Conservation (phyloP, 2,797 vertebrate genomes). For the Babyrousa celebensis region DNA sequence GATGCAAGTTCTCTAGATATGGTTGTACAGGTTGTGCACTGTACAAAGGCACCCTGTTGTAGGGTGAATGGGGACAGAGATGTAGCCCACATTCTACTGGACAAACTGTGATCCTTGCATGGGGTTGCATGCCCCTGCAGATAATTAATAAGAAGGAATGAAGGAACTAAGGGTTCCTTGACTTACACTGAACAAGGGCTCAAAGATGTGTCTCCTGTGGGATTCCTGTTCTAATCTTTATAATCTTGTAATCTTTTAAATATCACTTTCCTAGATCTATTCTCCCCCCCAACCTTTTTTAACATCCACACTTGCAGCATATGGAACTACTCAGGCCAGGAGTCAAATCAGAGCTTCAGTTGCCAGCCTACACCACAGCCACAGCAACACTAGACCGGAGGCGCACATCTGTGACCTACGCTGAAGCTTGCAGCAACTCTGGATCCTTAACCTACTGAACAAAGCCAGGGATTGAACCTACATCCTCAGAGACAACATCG, state of each 20-base stretch:
- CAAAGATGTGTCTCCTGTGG: background rate
- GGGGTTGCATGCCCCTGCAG: background rate
- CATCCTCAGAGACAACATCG: too few relatives aligned
- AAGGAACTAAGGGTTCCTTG: background rate
- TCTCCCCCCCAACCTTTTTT: too few relatives aligned
- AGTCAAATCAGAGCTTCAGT: too few relatives aligned
- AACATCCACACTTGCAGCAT: too few relatives aligned
- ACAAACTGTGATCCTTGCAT: background rate
- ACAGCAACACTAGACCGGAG: too few relatives aligned
- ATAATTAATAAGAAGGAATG: background rate
- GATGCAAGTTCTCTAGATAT: rapidly evolving
- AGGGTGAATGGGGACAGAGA: background rate
- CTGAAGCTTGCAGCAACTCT: too few relatives aligned
- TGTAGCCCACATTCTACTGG: background rate
- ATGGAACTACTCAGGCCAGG: too few relatives aligned
- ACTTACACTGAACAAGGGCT: background rate
- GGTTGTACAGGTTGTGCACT: background rate
- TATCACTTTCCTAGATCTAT: background rate
- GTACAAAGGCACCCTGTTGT: background rate
- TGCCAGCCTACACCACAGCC: too few relatives aligned
- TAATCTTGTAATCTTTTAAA: background rate
- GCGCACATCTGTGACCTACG: too few relatives aligned
- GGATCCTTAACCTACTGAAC: too few relatives aligned
- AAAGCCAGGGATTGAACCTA: too few relatives aligned
- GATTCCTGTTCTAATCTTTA: background rate